These are phyloP conservation scores for Cryptoprocta ferox DNA, from an alignment of 2,797 vertebrate species.

Conservation along the genomic window DNA sequence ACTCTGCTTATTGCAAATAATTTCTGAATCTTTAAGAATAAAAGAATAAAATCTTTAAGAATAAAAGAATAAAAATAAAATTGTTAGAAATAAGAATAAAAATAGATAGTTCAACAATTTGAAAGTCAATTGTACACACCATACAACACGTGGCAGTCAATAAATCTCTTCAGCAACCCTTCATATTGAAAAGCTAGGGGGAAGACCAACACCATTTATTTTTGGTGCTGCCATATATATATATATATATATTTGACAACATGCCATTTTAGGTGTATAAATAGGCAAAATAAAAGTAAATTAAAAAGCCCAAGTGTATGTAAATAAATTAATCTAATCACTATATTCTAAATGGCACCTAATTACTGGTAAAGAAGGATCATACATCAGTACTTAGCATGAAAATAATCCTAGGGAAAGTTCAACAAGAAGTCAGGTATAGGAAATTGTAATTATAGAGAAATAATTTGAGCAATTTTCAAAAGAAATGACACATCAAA, in stretches of 20 bases:
- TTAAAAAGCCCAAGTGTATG: conserved; percentile 28
- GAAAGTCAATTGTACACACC: not conserved
- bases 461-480: conserved; percentile 45
- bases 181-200: conserved; percentile 24
- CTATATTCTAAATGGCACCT: conserved; percentile 57
- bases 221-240: not conserved
- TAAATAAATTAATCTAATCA: conserved; percentile 61
- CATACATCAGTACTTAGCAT: not conserved
- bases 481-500: conserved; percentile 48
- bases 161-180: not conserved
- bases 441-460: conserved; percentile 54
- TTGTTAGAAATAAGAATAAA: conserved; percentile 4
- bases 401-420: conserved; percentile 56
- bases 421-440: conserved; percentile 35
- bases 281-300: conserved; percentile 59
- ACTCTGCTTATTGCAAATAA: conserved; percentile 11
- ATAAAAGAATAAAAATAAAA: conserved; percentile 26
- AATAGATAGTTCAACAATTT: not conserved
- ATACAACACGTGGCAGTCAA: not conserved
- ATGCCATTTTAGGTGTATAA: not conserved
- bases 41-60: not conserved
- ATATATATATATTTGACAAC: not conserved
- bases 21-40: not conserved
- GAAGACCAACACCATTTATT: conserved; percentile 39
- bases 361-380: conserved; percentile 50